Conservation (phyloP, 2,797 vertebrate species). For the Falco naumanni region DNA sequence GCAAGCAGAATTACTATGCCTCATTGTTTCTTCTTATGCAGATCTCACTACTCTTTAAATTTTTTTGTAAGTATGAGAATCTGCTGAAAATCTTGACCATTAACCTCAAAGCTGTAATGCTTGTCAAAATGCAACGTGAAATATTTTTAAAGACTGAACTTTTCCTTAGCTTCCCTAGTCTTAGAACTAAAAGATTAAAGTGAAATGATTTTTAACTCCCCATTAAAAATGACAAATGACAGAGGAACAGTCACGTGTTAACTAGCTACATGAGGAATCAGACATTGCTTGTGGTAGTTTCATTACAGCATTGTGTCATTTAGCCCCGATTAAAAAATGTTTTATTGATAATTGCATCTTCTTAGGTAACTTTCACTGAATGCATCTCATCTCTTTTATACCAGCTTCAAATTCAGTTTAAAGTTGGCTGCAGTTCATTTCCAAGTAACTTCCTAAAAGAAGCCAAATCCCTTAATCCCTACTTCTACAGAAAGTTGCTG, state of each 20-base stretch:
- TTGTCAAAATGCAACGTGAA: background rate
- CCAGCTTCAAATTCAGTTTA: background rate
- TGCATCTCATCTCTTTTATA: background rate
- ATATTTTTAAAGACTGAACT: fast-evolving
- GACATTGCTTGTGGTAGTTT: background rate
- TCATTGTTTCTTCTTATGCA: background rate
- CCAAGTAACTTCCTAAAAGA: conserved; percentile 14
- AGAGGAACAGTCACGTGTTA: background rate
- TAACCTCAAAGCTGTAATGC: background rate
- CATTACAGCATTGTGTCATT: background rate
- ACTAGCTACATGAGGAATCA: background rate
- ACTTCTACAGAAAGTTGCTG: background rate
- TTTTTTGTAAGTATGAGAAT: background rate
- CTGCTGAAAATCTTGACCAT: background rate
- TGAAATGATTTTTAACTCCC: background rate
- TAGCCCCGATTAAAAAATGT: background rate
- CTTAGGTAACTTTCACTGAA: background rate
- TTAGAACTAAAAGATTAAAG: background rate
- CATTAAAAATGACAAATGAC: background rate
- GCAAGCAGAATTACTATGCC: background rate
- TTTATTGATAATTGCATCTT: background rate
- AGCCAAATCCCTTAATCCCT: background rate
- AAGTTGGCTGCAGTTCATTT: background rate
- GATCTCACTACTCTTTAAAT: background rate
- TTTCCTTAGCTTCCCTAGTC: background rate